Conservation (phyloP, 2,797 vertebrate species). For the Brachyrhaphis roseni region DNA sequence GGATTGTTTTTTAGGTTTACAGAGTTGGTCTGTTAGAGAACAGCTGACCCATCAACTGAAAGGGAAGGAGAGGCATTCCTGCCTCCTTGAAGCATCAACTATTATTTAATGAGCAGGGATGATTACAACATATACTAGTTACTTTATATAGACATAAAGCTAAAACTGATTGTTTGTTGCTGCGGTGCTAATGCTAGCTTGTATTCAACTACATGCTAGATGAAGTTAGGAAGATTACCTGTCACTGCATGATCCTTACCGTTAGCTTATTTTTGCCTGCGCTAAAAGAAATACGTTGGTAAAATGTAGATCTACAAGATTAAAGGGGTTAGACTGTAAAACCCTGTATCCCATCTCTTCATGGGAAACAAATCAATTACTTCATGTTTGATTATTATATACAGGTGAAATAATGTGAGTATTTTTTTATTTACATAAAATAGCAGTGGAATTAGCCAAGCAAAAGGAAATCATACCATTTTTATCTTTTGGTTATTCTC, state of each 20-base stretch:
- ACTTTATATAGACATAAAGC: background rate
- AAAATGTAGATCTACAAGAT: background rate
- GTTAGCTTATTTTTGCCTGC: background rate
- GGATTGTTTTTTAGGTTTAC: conserved; percentile 70
- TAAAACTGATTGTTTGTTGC: background rate
- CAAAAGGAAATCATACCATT: too few relatives aligned
- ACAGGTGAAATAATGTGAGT: too few relatives aligned
- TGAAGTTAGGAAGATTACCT: background rate
- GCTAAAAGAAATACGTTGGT: background rate
- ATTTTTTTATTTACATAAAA: too few relatives aligned
- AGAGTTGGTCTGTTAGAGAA: conserved; percentile 51
- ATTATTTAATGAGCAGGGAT: background rate
- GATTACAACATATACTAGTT: background rate
- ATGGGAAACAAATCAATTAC: too few relatives aligned
- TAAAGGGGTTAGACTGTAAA: too few relatives aligned
- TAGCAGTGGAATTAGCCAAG: too few relatives aligned
- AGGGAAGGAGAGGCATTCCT: conserved; percentile 19
- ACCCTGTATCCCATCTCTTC: too few relatives aligned
- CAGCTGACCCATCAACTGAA: conserved; percentile 59
- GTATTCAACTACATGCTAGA: background rate
- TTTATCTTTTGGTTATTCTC: too few relatives aligned
- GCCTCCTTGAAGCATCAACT: background rate
- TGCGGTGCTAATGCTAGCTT: background rate
- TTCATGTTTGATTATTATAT: too few relatives aligned
- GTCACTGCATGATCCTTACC: background rate